Percentiles rank a stretch among this genome's conserved stretches.
Evolutionary conservation across 2,888 invertebrate species (phyloP).

Genomic region (Neria commutata): DNA sequence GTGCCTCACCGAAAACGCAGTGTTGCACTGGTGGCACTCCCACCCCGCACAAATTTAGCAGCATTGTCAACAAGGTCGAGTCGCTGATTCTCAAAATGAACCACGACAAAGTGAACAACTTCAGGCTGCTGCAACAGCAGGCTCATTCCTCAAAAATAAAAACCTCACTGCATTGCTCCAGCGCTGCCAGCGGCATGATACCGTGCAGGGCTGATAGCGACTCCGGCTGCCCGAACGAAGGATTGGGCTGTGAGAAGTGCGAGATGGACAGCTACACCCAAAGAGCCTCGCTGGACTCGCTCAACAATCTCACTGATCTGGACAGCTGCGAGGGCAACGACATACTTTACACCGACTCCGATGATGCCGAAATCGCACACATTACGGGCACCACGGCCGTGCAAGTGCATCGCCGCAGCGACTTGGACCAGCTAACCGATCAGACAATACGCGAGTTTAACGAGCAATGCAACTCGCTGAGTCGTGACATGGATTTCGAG

Average conservation of each 20-base stretch:
- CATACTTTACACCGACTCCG: conserved; percentile 67
- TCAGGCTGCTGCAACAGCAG: conserved; percentile 38
- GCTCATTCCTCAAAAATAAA: conserved; percentile 9
- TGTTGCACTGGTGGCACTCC: conserved; percentile 13
- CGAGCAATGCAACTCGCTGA: conserved; percentile 53
- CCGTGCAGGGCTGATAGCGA: neutral
- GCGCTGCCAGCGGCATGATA: neutral
- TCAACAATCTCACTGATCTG: conserved; percentile 73
- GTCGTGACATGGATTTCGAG: conserved; percentile 48
- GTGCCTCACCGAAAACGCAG: conserved; percentile 19
- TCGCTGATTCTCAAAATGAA: conserved; percentile 56
- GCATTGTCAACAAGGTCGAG: conserved; percentile 57
- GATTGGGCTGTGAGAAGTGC: conserved; percentile 11
- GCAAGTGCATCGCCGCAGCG: conserved; percentile 57
- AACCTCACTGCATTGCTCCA: neutral
- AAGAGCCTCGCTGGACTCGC: conserved; percentile 69
- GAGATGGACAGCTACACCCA: conserved; percentile 9
- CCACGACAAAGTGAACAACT: conserved; percentile 50
- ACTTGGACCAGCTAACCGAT: conserved; percentile 58
- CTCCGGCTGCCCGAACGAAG: neutral
- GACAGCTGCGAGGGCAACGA: conserved; percentile 68
- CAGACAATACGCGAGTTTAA: conserved; percentile 55
- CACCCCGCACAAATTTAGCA: conserved; percentile 48
- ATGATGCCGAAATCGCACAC: conserved; percentile 70
- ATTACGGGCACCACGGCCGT: conserved; percentile 59